Base-by-base conservation (phyloP, 2,797 vertebrate genomes). In the Ispidina lecontei region DNA sequence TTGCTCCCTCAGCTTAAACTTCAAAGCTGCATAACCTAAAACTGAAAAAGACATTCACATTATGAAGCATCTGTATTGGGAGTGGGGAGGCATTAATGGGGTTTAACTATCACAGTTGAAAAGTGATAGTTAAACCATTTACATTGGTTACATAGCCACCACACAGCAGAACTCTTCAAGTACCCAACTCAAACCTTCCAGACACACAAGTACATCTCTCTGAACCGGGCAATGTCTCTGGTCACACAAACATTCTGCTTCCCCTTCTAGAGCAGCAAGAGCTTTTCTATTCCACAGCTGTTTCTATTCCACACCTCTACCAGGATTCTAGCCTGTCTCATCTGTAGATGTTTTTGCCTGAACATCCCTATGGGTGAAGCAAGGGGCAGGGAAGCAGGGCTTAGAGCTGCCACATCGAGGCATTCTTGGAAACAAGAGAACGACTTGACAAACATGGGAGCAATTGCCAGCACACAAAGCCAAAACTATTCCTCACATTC, bases 401-500 rank as follows among this genome's bases (percentile, higher is more conserved):
- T 55, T 31, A 79, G 52, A 59, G 41, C 52, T 73, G 52, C 69
- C 33, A 8, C 3, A 41, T 12, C 0, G 0, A 43, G 29, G 39
- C 2, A 0, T 16, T 79, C 75, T 29, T 64, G 72, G 33, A 76
- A 78, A 47, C 1, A 14, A 63, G 26, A 64, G 29, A 3, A 26
- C 0, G 0, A 17, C 28, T 28, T 44, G 29, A 89, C 72, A 85
- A 70, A 71, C 65, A 49, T 0, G 1, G 72, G 15, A 74, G 65
- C 65, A 70, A 91, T 21, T 44, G 73, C 49, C 33, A 85, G 62
- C 59, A 76, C 0, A 0, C 16, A 86, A 80, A 91, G 65, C 62
- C 37, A 14, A 12, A 89, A 60, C 31, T 85, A 10, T 70, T 87
- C 83, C 9, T 73, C 72, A 49, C 79, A 39, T 83, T 87, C 93